Evolutionary conservation across 2,888 invertebrate genomes (phyloP), one percentile per base, ranked within the genome.

Genomic region (Eucera pruinosa): DNA sequence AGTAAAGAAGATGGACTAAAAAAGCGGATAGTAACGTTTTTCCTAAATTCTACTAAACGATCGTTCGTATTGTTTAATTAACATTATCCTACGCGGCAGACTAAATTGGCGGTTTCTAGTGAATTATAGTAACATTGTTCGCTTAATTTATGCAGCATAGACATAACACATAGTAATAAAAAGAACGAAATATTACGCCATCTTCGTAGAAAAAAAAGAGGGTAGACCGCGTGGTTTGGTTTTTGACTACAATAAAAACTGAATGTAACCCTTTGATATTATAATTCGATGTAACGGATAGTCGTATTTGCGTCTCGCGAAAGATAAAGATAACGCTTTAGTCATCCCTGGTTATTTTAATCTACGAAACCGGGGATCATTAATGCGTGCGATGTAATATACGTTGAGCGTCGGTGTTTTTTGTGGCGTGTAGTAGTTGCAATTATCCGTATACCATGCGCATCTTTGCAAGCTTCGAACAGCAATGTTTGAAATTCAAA

Each of bases 211-310:
- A 25, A 55, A n/a, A 48, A 47, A n/a, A 23, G 23, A 20, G 33
- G 25, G n/a, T n/a, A 27, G 15, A 68, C 69, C 65, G 69, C 69
- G 65, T 78, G 69, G 47, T 78, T 65, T 61, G 36, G 18, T 64
- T 75, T 58, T 60, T 43, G 33, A 9, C 11, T 27, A 20, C 15
- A 5, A n/a, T 3, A 25, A 30, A 39, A 43, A 36, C 20, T 39
- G 20, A 39, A 52, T 23, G 5, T 33, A 50, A 74, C 9, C 43
- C 25, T 62, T 67, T 9, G 13, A 18, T 43, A 18, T 48, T 60
- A n/a, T n/a, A 60, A 66, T 36, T 27, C 43, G 7, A 36, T 39
- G n/a, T 11, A 43, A 18, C 20, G 9, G 15, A 36, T 58, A 18
- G 5, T 43, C 18, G 1, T 39, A 5, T 33, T 41, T 27, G 43